Percentiles rank a stretch among this genome's conserved stretches.
Conservation (phyloP, 2,797 vertebrate genomes). For the Xyrichtys novacula region DNA sequence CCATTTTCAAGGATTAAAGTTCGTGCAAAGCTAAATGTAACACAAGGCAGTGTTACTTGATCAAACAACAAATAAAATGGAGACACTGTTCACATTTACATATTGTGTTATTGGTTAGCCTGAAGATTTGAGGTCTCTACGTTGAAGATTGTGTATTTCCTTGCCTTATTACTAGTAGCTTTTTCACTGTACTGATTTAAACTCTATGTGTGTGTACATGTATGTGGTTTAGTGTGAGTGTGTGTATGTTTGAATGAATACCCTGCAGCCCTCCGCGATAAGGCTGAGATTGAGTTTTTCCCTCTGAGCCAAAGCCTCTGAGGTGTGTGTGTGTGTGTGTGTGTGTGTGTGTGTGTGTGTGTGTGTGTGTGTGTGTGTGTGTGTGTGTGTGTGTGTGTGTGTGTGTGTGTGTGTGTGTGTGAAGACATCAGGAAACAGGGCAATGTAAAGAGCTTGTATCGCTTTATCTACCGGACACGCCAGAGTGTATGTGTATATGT, state of each 20-base stretch:
- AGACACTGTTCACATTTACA: not conserved
- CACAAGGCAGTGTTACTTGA: not conserved
- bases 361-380: constrained; percentile 21
- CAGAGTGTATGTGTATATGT: constrained; percentile 66
- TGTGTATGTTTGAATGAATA: constrained; percentile 48
- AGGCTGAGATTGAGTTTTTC: constrained; percentile 75
- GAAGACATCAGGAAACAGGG: constrained; percentile 72
- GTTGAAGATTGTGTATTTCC: constrained; percentile 52
- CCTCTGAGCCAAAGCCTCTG: constrained; percentile 59
- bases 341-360: constrained; percentile 46
- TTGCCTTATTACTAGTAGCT: constrained; percentile 37
- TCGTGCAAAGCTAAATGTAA: not conserved
- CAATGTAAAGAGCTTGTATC: constrained; percentile 73
- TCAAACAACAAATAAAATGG: not conserved
- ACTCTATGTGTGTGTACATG: constrained; percentile 22
- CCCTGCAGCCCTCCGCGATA: constrained; percentile 73
- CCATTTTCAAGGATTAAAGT: not conserved
- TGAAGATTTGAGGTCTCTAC: constrained; percentile 26
- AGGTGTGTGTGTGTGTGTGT: constrained; percentile 30
- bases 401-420: constrained; percentile 41
- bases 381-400: constrained; percentile 41
- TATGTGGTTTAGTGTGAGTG: constrained; percentile 10
- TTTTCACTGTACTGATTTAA: constrained; percentile 49
- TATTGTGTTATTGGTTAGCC: not conserved
- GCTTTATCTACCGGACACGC: constrained; percentile 60